phyloP scores from a whole-genome alignment of 1,140 invertebrate genomes.

The Helicoverpa armigera region DNA sequence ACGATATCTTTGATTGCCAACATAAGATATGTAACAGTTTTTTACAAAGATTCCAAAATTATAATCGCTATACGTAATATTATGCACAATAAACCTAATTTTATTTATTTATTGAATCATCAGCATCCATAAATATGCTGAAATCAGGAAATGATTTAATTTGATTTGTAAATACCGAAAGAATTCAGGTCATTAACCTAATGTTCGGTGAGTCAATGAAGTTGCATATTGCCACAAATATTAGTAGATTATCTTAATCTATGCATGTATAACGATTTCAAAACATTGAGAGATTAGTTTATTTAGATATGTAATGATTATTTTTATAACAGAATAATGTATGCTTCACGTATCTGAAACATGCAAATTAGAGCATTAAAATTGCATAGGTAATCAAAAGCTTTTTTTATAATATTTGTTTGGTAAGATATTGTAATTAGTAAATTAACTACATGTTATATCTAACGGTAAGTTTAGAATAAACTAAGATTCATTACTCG shows the following conservation, averaged over 20 bases:
- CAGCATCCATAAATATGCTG: background rate
- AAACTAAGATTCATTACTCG: too few relatives aligned
- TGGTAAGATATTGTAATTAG: too few relatives aligned
- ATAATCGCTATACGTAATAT: background rate
- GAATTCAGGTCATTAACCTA: conserved; percentile 4
- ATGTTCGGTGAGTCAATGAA: background rate
- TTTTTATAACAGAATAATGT: too few relatives aligned
- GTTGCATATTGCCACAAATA: background rate
- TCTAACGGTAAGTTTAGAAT: too few relatives aligned
- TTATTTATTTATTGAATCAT: background rate
- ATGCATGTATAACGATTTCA: too few relatives aligned
- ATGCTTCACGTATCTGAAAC: too few relatives aligned
- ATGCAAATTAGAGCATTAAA: too few relatives aligned
- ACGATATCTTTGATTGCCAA: background rate
- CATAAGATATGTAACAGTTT: background rate
- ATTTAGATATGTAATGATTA: too few relatives aligned
- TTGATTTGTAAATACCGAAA: background rate
- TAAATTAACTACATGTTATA: too few relatives aligned
- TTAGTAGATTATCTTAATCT: background rate
- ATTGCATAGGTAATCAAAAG: too few relatives aligned
- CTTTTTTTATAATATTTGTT: too few relatives aligned
- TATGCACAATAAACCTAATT: background rate
- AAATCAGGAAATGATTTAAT: background rate
- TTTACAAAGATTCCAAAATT: background rate
- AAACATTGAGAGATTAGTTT: too few relatives aligned